These are phyloP conservation scores for Chrysemys picta DNA, from an alignment of 2,113 vertebrate genomes.

Conservation along the genomic window DNA sequence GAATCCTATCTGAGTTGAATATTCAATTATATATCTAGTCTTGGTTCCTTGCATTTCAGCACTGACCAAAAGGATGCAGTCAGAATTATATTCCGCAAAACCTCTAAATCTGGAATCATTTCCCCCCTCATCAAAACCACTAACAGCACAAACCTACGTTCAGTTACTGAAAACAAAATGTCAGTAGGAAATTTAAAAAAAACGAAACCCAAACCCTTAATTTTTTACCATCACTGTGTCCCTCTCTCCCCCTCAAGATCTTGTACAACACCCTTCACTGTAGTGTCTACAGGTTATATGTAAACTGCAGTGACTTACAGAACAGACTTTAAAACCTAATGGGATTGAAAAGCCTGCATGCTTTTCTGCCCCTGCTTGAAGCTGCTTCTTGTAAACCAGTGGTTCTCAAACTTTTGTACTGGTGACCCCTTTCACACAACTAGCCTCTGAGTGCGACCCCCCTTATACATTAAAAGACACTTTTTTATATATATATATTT, in stretches of 20 bases:
- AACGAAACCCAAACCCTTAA: neutral
- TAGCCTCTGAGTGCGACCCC: no score
- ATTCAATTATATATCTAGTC: neutral
- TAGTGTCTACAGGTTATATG: slow-evolving; percentile 31
- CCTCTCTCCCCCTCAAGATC: slow-evolving; percentile 1
- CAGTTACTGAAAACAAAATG: neutral
- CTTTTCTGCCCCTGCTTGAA: slow-evolving; percentile 46
- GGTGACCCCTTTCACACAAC: no score
- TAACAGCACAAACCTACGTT: neutral
- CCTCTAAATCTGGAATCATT: neutral
- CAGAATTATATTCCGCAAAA: neutral
- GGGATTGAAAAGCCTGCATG: slow-evolving; percentile 30
- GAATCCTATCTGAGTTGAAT: neutral
- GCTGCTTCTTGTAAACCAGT: neutral
- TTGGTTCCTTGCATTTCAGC: neutral
- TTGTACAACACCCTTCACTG: slow-evolving; percentile 4
- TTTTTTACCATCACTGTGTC: slow-evolving; percentile 17
- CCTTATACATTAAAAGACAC: no score
- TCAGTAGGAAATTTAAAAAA: neutral
- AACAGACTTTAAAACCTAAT: slow-evolving; percentile 28
- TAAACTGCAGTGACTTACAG: slow-evolving; percentile 22
- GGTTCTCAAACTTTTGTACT: no score
- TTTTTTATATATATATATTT: no score
- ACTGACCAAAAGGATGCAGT: neutral
- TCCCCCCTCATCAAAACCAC: neutral